Base-by-base conservation (phyloP, 2,113 vertebrate genomes). In the Naja naja region DNA sequence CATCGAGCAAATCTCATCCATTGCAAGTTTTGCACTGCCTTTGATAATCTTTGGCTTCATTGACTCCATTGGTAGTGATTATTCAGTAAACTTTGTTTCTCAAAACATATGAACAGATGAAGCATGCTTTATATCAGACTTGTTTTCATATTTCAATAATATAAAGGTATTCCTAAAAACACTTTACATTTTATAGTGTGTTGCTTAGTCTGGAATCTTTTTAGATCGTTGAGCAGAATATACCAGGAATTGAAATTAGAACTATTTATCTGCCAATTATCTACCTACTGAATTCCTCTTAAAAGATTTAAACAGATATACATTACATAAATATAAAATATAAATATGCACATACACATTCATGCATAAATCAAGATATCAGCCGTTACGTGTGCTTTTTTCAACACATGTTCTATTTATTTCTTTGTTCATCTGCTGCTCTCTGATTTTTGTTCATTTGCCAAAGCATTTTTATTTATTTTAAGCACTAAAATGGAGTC, bases 381-480 rank as follows among this genome's bases (percentile, higher is more conserved):
- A 93, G 89, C 87, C 64, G 30, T 93, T 94, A 93, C 86, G 90
- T 9, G 91, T 11, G 58, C 53, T 94, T 94, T 89, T 64, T 27
- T 14, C 90, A 95, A 93, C 92, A 93, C 88, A 94, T 39, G 93
- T 49, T 47, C 25, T 89, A 52, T 52, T 92, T 94, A 92, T 93
- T 96, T 95, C 92, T 94, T 95, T 86, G 53, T 43, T 47, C 81
- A 45, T 87, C 39, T 91, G 23, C 52, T 45, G 34, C 94, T 91
- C 94, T 94, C 39, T 49, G 0, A 10, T 97, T 95, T 91, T 92
- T 95, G 92, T 95, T 90, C 93, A 0, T 0, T 92, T 94, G 96
- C 95, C 96, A 97, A 95, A 95, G 93, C 47, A 93, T 92, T 90
- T 96, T 97, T 93, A 94, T 93, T 92, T 89, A 47, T 94, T 96